phyloP scores from a whole-genome alignment of 2,888 invertebrate species.

The Lithophane semibrunnea region DNA sequence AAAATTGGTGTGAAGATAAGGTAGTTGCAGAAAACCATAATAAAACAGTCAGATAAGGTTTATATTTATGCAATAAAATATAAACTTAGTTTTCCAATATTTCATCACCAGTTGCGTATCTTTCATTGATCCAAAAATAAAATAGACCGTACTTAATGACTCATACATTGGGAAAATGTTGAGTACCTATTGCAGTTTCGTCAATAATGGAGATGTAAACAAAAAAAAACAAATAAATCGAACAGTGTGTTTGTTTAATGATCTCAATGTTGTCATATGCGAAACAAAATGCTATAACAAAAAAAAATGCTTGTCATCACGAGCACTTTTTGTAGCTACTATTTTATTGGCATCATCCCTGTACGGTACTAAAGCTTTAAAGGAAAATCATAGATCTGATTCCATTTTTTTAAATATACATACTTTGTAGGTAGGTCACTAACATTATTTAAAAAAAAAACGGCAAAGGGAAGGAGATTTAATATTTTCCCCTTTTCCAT shows the following conservation, averaged over 20 bases:
- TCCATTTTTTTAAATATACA: neutral
- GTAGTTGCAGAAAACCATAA: constrained; percentile 7
- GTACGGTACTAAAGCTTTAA: neutral
- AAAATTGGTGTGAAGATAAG: constrained; percentile 49
- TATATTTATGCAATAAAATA: neutral
- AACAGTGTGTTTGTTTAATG: constrained; percentile 27
- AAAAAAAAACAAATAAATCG: constrained; percentile 19
- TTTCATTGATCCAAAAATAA: constrained; percentile 2
- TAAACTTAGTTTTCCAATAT: constrained; percentile 1
- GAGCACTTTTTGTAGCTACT: neutral
- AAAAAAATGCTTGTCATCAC: neutral
- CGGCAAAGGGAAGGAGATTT: neutral
- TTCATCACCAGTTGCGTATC: neutral
- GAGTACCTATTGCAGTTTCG: constrained; percentile 26
- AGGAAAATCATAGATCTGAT: neutral
- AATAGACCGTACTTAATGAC: constrained; percentile 16
- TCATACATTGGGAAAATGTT: constrained; percentile 10
- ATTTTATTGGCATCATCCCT: constrained; percentile 11
- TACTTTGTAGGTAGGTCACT: neutral
- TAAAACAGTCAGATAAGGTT: constrained; percentile 20
- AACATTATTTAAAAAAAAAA: neutral
- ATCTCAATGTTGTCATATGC: constrained; percentile 27
- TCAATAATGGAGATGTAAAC: constrained; percentile 29
- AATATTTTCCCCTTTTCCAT: neutral
- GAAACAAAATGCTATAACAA: neutral